Evolutionary conservation across 2,113 vertebrate genomes (phyloP).

Genomic region (Bucco capensis): DNA sequence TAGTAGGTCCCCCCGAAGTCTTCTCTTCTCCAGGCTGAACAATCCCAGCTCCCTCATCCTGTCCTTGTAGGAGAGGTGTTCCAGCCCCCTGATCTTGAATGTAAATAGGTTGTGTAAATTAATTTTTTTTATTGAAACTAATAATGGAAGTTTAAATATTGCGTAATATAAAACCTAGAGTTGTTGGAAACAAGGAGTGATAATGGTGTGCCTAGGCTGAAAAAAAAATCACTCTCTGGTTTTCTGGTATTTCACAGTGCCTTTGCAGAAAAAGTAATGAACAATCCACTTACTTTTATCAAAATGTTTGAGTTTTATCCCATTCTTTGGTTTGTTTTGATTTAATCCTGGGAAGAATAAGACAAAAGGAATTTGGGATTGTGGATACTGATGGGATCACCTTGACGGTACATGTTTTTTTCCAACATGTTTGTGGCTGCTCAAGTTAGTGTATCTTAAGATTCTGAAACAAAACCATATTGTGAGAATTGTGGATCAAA

Average conservation of each 20-base stretch:
- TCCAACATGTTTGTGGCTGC: fast-evolving
- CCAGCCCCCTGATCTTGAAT: no score
- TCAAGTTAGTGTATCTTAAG: not conserved
- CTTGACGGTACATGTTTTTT: fast-evolving
- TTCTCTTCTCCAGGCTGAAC: no score
- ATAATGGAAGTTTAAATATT: not conserved
- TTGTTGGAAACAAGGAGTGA: not conserved
- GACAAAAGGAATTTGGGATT: not conserved
- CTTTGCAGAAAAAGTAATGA: not conserved
- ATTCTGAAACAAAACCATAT: not conserved
- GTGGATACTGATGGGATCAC: not conserved
- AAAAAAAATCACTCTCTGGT: not conserved
- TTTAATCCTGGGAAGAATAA: not conserved
- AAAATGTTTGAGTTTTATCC: not conserved
- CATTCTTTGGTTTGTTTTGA: not conserved
- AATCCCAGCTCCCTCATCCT: no score
- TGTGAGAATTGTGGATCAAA: not conserved
- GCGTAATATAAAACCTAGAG: not conserved
- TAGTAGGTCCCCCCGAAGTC: no score
- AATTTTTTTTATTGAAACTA: not conserved
- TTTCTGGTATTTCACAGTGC: not conserved
- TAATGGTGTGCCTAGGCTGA: not conserved
- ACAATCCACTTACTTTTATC: not conserved
- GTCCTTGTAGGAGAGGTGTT: no score
- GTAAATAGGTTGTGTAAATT: not conserved